Conservation (phyloP, 2,113 vertebrate species). For the Castor canadensis region DNA sequence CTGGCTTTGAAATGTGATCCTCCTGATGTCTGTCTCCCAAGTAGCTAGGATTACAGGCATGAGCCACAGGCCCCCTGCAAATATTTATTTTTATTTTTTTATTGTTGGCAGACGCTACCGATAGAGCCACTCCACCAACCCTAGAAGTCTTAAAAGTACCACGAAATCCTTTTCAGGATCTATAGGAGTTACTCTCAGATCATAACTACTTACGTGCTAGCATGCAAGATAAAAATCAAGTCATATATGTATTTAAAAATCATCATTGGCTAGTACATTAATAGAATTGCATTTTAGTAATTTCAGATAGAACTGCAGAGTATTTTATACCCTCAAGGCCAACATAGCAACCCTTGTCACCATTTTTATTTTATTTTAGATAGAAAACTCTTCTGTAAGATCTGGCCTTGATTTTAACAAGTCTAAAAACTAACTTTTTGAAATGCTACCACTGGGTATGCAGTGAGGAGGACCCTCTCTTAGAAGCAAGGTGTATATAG, state of each 20-base stretch:
- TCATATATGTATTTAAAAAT: not conserved
- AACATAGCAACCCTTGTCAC: too few relatives aligned
- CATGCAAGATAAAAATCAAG: slow-evolving; percentile 8
- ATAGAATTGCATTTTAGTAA: not conserved
- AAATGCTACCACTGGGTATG: not conserved
- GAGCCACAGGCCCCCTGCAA: too few relatives aligned
- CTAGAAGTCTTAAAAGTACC: not conserved
- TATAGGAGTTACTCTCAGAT: not conserved
- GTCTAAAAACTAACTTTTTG: not conserved
- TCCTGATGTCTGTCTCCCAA: too few relatives aligned
- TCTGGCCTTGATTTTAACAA: not conserved
- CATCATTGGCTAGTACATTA: not conserved
- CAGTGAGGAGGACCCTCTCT: not conserved
- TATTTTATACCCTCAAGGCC: too few relatives aligned
- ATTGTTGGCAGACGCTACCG: too few relatives aligned
- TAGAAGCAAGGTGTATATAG: not conserved
- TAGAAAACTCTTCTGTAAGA: not conserved
- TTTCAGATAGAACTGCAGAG: not conserved
- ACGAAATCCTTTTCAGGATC: not conserved
- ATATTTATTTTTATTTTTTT: too few relatives aligned
- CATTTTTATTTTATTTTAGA: too few relatives aligned
- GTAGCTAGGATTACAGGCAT: too few relatives aligned
- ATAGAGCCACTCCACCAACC: not conserved
- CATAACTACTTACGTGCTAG: not conserved
- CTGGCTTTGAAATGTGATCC: too few relatives aligned